Evolutionary conservation across 2,113 vertebrate genomes (phyloP).

Genomic region (Ciconia boyciana): DNA sequence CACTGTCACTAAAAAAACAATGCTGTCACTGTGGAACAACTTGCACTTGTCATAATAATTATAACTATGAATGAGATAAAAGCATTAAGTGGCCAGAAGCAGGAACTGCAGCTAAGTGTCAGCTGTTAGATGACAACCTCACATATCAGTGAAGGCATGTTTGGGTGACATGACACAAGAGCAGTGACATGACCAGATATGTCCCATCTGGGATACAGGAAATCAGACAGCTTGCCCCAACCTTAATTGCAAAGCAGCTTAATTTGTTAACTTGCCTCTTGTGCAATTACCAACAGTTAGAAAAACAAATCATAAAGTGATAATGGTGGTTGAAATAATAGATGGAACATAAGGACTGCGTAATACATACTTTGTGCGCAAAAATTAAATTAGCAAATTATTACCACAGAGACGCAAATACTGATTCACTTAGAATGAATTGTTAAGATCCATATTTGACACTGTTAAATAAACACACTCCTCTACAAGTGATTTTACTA

Average conservation of each 20-base stretch:
- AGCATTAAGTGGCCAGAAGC: background rate
- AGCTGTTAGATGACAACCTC: conserved; percentile 38
- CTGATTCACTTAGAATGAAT: background rate
- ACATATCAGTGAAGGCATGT: background rate
- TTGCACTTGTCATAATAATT: conserved; percentile 48
- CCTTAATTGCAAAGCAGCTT: background rate
- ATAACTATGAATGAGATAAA: conserved; percentile 26
- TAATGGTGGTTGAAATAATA: background rate
- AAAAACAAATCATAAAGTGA: background rate
- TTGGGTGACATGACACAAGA: background rate
- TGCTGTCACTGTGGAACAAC: background rate
- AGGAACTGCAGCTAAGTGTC: background rate
- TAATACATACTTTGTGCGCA: background rate
- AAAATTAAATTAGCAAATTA: background rate
- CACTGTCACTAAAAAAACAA: background rate
- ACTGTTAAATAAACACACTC: background rate
- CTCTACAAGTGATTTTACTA: background rate
- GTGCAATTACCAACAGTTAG: background rate
- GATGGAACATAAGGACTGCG: background rate
- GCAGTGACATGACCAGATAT: background rate
- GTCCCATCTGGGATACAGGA: background rate
- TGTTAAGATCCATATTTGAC: background rate
- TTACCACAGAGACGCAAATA: background rate
- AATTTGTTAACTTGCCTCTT: background rate
- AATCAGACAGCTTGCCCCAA: background rate